phyloP scores from a whole-genome alignment of 1,140 invertebrate species.

The Cephus cinctus region DNA sequence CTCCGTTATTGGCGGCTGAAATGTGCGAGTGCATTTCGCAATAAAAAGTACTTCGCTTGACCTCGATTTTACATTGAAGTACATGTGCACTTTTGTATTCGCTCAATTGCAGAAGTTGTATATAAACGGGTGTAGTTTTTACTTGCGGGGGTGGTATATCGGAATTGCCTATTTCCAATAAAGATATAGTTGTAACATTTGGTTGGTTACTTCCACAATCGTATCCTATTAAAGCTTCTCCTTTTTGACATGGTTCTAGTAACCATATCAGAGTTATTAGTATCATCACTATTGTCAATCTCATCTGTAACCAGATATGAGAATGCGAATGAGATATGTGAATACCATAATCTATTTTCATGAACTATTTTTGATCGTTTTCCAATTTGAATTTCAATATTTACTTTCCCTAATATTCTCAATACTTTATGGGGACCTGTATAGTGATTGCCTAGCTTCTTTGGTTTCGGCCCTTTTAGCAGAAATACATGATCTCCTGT shows the following conservation, averaged over 20 bases:
- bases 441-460: conserved; percentile 7
- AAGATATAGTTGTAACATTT: conserved; percentile 11
- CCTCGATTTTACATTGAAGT: conserved; percentile 21
- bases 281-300: background rate
- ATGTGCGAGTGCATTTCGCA: conserved; percentile 25
- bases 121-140: background rate
- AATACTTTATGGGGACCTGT: conserved; percentile 1
- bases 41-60: conserved; percentile 15
- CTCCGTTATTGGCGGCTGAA: conserved; percentile 7
- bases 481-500: conserved; percentile 5
- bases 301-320: background rate
- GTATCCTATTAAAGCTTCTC: conserved; percentile 3
- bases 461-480: background rate
- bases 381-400: conserved; percentile 6
- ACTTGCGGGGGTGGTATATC: background rate
- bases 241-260: background rate
- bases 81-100: conserved; percentile 10
- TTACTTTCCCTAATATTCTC: background rate
- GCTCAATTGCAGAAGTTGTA: conserved; percentile 22
- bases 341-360: background rate
- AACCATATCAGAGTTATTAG: background rate
- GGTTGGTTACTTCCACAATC: conserved; percentile 8
- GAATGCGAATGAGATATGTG: background rate
- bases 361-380: background rate
- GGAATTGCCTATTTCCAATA: conserved; percentile 16